Evolutionary conservation across 2,113 vertebrate genomes (phyloP), one percentile per base, ranked within the genome.

Genomic region (Acrocephalus arundinaceus): DNA sequence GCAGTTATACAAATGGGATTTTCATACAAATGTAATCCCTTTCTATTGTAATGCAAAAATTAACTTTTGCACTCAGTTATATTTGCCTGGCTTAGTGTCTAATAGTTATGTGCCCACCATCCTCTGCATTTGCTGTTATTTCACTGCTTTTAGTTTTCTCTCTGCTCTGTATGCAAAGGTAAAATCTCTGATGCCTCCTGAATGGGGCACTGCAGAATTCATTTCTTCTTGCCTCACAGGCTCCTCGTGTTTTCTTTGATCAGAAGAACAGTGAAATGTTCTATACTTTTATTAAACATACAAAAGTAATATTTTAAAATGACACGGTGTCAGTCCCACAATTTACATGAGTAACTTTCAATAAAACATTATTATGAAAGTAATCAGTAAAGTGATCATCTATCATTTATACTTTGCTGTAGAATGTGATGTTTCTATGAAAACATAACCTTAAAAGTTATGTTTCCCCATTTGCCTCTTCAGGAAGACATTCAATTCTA

Each of bases 371-470:
- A 23, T 62, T 77, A 63, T 9, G 10, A 83, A 70, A 70, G 19
- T 43, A 79, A 46, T 66, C 55, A 61, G 39, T 30, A 65, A 86
- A 65, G 22, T 59, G 28, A 57, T 94, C 25, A 45, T 91, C n/a
- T 55, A 25, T 61, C 81, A 81, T 81, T 81, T 74, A 80, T 66
- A 66, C 8, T 74, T 90, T 90, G 21, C 41, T 43, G 18, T 63
- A 75, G 25, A 65, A 25, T 39, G 33, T 74, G 72, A 83, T 23
- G 49, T 94, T 93, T 54, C 90, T 95, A 66, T 90, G 73, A 83
- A 97, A 97, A 96, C 37, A 90, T 17, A 35, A 90, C 96, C 72
- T 87, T 78, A 72, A 83, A 97, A 97, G 96, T 85, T 86, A 87
- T 45, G 37, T 88, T 67, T 39, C 57, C 74, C 51, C 37, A 39